These are phyloP conservation scores for Meteorus colon DNA, from an alignment of 2,888 invertebrate species.

Conservation along the genomic window DNA sequence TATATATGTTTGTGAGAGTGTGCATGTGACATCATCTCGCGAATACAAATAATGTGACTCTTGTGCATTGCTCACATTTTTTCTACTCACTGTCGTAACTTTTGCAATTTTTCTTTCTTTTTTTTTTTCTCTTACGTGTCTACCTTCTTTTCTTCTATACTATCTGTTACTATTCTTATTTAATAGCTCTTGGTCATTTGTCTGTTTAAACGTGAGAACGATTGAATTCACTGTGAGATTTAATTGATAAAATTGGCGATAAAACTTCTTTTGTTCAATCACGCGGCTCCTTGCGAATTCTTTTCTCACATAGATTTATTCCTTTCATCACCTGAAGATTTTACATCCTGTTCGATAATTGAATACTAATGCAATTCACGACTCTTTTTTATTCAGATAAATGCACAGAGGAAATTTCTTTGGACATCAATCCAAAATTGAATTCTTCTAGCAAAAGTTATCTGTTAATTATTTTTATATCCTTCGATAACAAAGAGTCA, in stretches of 20 bases:
- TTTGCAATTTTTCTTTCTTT: neutral
- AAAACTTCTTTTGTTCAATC: constrained; percentile 20
- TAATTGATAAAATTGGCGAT: constrained; percentile 6
- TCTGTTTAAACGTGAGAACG: neutral
- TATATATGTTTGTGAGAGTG: neutral
- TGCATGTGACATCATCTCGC: neutral
- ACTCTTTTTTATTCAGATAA: neutral
- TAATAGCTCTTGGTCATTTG: neutral
- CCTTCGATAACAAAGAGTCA: no score
- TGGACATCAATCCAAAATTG: no score
- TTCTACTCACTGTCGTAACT: neutral
- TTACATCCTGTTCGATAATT: neutral
- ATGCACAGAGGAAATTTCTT: no score
- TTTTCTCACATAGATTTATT: neutral
- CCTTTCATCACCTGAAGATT: neutral
- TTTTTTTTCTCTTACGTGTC: neutral
- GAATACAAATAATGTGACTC: neutral
- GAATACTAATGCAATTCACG: neutral
- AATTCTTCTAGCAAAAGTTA: no score
- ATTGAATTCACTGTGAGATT: constrained; percentile 11
- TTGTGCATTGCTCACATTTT: constrained; percentile 1
- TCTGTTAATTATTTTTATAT: no score
- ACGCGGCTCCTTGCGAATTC: neutral
- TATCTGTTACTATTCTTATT: neutral
- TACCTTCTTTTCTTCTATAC: neutral